Conservation (phyloP, 2,113 vertebrate species). For the Leptocoma aspasia region DNA sequence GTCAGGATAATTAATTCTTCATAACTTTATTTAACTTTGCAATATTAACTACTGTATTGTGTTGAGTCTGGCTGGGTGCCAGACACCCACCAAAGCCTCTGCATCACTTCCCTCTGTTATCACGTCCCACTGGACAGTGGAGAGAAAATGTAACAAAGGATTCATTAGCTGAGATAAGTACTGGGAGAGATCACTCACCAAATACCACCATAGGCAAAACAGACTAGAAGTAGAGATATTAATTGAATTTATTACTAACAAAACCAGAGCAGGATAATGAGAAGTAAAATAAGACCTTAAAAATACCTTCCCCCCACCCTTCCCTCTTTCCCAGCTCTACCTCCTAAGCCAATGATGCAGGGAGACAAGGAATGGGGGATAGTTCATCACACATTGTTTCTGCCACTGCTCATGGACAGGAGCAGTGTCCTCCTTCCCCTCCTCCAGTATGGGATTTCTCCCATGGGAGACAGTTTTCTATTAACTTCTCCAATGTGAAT, state of each 20-base stretch:
- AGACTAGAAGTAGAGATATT: neutral
- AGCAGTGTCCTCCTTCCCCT: neutral
- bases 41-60: neutral
- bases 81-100: neutral
- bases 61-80: neutral
- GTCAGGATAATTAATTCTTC: neutral
- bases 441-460: neutral
- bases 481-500: neutral
- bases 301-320: neutral
- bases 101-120: neutral
- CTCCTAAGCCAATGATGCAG: neutral
- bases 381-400: neutral
- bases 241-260: neutral
- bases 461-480: neutral
- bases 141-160: neutral
- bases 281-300: neutral
- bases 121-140: rapidly evolving
- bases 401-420: rapidly evolving
- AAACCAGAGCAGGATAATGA: neutral
- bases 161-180: neutral
- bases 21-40: neutral
- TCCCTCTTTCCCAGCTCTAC: neutral
- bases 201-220: neutral
- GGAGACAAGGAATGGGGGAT: neutral
- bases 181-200: neutral